Base-by-base conservation (phyloP, 1,140 invertebrate species). In the Orius laevigatus region DNA sequence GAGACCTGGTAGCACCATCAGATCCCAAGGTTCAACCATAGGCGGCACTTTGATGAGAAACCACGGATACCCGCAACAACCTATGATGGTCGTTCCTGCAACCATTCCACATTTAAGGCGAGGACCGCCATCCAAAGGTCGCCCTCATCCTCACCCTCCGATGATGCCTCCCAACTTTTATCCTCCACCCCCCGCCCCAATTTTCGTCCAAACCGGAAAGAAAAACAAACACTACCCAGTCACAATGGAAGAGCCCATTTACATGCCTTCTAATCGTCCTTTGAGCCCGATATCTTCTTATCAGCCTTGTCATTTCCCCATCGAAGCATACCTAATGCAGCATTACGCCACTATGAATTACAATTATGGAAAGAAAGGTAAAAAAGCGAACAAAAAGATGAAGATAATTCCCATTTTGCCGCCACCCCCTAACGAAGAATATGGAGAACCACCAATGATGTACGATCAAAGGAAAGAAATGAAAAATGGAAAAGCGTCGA, bases 301-400 rank as follows among this genome's bases (percentile, higher is more conserved):
- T 56, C 73, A 75, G 55, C 73, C 74, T 0, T 69, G 66, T 1
- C 73, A 72, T 53, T 75, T 75, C 55, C 74, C 73, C 1, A 71
- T 74, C 56, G 73, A 75, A 54, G 70, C 70, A 5, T 74, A 74
- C 53, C 60, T 74, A 32, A 68, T 72, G 67, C 71, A 73, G 52
- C 71, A 73, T 43, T 72, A 72, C 57, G 71, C 71, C 43, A 69
- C 70, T 0, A 68, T 69, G 57, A 64, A 68, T 20, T 52, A 55
- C 53, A 60, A 52, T 14, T 59, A 62, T 53, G 61, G 60, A 54
- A 53, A 57, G 47, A 60, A 61, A 54, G 60, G 66, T 38, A 61
- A 65, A 41, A 58, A 58, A 20, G 57, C 55, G 25, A 62, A 63
- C 59, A 65, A 36, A 56, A 20, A 20, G 18, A 43, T 43, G 41